A percentile compares a stretch with the other conserved stretches of the same genome.
These are phyloP conservation scores for Lamprotornis superbus DNA, from an alignment of 2,113 vertebrate species.

Conservation along the genomic window DNA sequence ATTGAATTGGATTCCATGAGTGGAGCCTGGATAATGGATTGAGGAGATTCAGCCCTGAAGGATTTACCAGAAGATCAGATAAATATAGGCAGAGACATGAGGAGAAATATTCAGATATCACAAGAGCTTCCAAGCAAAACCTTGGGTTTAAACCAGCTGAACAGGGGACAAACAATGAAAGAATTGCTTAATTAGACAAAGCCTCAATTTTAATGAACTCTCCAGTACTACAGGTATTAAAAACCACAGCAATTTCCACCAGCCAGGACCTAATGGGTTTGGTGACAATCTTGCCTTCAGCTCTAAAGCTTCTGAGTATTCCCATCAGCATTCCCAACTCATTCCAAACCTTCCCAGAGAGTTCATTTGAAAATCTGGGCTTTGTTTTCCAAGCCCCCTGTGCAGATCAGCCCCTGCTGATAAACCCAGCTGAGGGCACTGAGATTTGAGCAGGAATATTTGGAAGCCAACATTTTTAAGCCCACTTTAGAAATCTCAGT, in stretches of 20 bases:
- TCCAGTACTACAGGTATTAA: not conserved
- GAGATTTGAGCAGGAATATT: not conserved
- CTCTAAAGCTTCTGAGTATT: not conserved
- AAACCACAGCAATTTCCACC: not conserved
- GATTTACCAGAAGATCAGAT: slow-evolving; percentile 18
- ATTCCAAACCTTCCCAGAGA: not conserved
- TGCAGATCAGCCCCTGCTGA: not conserved
- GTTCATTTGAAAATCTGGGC: not conserved
- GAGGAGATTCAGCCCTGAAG: not conserved
- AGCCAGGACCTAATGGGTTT: not conserved
- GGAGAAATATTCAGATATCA: not conserved
- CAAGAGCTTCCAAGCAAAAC: not conserved
- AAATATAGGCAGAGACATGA: not conserved
- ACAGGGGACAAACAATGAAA: not conserved
- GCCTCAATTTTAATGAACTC: slow-evolving; percentile 17
- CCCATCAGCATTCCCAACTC: not conserved
- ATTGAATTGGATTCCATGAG: slow-evolving; percentile 26
- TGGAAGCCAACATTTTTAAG: not conserved
- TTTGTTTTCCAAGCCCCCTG: not conserved
- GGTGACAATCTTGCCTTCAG: not conserved
- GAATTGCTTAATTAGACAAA: not conserved
- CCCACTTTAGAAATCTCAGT: not conserved
- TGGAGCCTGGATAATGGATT: slow-evolving; percentile 12
- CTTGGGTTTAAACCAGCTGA: not conserved
- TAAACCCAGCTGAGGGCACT: not conserved